Evolutionary conservation across 2,888 invertebrate species (phyloP), one percentile per base, ranked within the genome.

Genomic region (Trimorus sp.): DNA sequence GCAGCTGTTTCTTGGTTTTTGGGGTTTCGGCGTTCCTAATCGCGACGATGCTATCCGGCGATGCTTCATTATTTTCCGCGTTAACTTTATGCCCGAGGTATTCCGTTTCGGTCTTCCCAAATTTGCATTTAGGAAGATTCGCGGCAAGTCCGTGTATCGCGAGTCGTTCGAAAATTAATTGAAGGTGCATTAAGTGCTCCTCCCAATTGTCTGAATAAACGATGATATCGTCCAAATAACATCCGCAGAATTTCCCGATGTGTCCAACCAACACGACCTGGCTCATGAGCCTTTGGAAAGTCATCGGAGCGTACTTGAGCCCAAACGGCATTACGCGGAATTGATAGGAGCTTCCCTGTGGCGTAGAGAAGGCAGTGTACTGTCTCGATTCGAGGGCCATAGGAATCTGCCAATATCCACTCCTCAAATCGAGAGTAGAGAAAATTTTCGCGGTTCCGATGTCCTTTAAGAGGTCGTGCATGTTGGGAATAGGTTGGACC

Each of bases 331-430:
- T 87, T 1, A 88, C 84, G 7, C 75, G 68, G 56, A 87, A 89
- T 40, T 87, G 84, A 78, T 84, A 89, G 1, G 56, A n/a, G 15
- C 42, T 38, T 8, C 65, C 65, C 1, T 26, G 38, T 5, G 65
- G 65, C 2, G 53, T 37, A 1, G 65, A 12, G n/a, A 65, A 65
- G 7, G 65, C 65, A 2, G 65, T 65, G 38, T 51, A 65, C n/a
- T 65, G 4, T n/a, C 78, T 84, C 11, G 56, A 36, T 37, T 58
- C 56, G 5, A 12, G 37, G 0, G 36, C n/a, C 62, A 62, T 48
- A 3, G 84, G 85, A 7, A 89, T 76, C 62, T 89, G 89, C 87
- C 88, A 89, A 65, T 87, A 90, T 4, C 87, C 87, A 45, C 83
- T 82, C 40, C 83, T 79, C 7, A 88, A 68, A 49, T 89, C 88